A percentile compares a stretch with the other conserved stretches of the same genome.
Conservation (phyloP, 1,140 invertebrate genomes). For the Orius laevigatus region DNA sequence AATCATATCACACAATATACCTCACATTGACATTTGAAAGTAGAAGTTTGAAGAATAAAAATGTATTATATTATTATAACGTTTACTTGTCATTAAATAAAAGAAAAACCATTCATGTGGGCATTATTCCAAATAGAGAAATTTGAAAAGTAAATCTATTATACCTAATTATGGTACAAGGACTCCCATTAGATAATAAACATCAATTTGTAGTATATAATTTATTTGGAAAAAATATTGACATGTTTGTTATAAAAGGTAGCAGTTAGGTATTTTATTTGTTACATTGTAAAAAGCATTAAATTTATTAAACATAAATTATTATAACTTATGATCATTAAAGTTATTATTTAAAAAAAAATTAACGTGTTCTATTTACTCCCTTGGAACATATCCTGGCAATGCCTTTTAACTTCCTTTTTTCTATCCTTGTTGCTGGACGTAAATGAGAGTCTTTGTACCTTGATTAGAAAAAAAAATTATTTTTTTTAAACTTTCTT, state of each 20-base stretch:
- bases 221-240: too few species aligned
- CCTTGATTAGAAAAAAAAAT: not conserved
- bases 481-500: too few species aligned
- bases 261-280: too few species aligned
- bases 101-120: not conserved
- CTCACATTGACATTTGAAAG: slow-evolving; percentile 12
- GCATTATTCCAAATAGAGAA: slow-evolving; percentile 4
- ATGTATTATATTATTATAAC: not conserved
- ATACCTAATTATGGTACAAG: too few species aligned
- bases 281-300: too few species aligned
- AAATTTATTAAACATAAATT: too few species aligned
- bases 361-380: not conserved
- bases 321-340: too few species aligned
- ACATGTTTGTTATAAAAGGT: too few species aligned
- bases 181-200: too few species aligned
- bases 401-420: slow-evolving; percentile 1
- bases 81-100: not conserved
- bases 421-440: not conserved
- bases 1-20: slow-evolving; percentile 18
- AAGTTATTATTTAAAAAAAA: slow-evolving; percentile 4
- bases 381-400: not conserved
- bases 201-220: too few species aligned
- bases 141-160: too few species aligned
- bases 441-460: not conserved
- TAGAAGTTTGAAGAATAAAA: slow-evolving; percentile 11